Evolutionary conservation across 2,888 invertebrate species (phyloP).

Genomic region (Ectemnius continuus): DNA sequence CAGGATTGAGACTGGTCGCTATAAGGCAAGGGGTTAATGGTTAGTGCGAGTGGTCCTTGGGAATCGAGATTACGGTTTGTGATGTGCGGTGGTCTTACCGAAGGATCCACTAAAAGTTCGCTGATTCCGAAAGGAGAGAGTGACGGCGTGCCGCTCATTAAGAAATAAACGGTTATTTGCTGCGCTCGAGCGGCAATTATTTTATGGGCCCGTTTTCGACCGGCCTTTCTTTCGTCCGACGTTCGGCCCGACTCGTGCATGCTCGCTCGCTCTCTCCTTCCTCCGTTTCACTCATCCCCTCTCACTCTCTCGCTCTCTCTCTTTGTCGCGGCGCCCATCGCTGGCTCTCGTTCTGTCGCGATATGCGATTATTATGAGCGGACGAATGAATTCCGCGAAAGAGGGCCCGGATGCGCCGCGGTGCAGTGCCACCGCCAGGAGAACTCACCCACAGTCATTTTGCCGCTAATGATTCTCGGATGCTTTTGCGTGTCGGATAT

Average conservation of each 20-base stretch:
- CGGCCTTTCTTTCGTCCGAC: slow-evolving; percentile 6
- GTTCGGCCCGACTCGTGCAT: too few relatives aligned
- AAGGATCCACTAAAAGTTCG: too few relatives aligned
- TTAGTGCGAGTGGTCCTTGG: too few relatives aligned
- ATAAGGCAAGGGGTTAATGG: slow-evolving; percentile 4
- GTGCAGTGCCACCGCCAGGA: slow-evolving; percentile 11
- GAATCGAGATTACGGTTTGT: too few relatives aligned
- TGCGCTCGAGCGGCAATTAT: slow-evolving; percentile 54
- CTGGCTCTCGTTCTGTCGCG: slow-evolving; percentile 28
- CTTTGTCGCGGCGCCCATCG: slow-evolving; percentile 2
- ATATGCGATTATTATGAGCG: slow-evolving; percentile 55
- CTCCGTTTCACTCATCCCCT: neutral
- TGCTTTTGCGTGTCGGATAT: slow-evolving; percentile 93
- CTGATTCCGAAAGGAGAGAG: slow-evolving; percentile 11
- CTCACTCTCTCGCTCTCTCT: neutral
- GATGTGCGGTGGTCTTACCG: too few relatives aligned
- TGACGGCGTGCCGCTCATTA: slow-evolving; percentile 46
- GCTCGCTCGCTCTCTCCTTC: neutral
- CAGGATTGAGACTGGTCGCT: too few relatives aligned
- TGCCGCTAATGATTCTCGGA: slow-evolving; percentile 95
- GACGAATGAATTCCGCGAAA: slow-evolving; percentile 56
- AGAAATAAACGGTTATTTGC: slow-evolving; percentile 53
- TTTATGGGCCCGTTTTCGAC: slow-evolving; percentile 39
- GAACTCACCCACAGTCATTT: slow-evolving; percentile 93
- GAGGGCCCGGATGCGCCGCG: slow-evolving; percentile 22